Evolutionary conservation across 2,113 vertebrate species (phyloP), one percentile per base, ranked within the genome.

Genomic region (Poeciliopsis occidentalis): DNA sequence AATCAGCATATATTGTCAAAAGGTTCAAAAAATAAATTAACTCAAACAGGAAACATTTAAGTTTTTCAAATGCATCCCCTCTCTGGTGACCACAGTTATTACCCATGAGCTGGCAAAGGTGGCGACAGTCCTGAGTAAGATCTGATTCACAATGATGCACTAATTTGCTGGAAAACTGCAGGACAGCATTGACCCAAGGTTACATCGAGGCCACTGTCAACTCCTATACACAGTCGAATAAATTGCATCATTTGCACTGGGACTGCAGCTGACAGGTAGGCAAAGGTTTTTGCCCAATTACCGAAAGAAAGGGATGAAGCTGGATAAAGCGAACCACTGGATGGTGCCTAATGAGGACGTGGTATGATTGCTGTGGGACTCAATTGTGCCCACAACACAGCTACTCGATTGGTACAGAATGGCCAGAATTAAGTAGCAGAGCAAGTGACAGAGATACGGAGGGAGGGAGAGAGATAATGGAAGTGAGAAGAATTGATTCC

Each of bases 401-500:
- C 31, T 10, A 69, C 84, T 89, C n/a, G 73, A 84, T 82, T 85
- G 80, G 75, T 83, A 79, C 84, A 89, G 84, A 80, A 80, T 64
- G 78, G 84, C 69, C 84, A 81, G 87, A 82, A 84, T 88, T 80
- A 89, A 87, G 89, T 83, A 87, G 84, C 65, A 44, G 71, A 51
- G 80, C 87, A 73, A 78, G 84, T n/a, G 75, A 79, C n/a, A 77
- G 79, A 81, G 81, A 85, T 61, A 54, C 80, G 4, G 39, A 41
- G 73, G 63, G 85, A 81, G 87, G 37, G 64, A 64, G 51, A n/a
- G 51, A 75, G 81, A 89, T 85, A 88, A 87, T 87, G 79, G 82
- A 86, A 85, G 87, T 78, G 84, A 85, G 87, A 88, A 80, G 84
- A 83, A 91, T 85, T 87, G 88, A 90, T 88, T 89, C 90, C 87